Evolutionary conservation across 1,140 invertebrate species (phyloP), one percentile per base, ranked within the genome.

Genomic region (Ceratina australensis): DNA sequence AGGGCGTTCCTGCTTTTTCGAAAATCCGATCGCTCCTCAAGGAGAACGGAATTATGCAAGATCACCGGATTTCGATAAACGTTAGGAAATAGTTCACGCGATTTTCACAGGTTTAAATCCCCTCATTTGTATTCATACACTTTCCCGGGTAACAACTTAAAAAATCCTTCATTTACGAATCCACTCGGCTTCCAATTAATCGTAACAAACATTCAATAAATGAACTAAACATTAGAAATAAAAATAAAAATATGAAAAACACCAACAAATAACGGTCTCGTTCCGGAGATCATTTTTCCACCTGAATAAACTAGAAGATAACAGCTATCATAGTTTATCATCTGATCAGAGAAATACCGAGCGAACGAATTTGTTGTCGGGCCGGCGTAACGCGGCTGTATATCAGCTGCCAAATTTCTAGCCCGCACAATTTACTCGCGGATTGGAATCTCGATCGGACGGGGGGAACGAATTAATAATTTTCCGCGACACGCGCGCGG

Each of bases 401-500:
- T n/a, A 20, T 28, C 60, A 26, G n/a, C n/a, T 7, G 26, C 60
- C 28, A 65, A 65, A 47, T 61, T 61, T 61, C 63, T 49, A 20
- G 13, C 2, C 20, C 20, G 42, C n/a, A 24, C 28, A n/a, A 65
- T 65, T 64, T 64, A 64, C 8, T 10, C 28, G 0, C 7, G 33
- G 22, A 26, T 52, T 20, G 22, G 49, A 28, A 28, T 67, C 24
- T 47, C 63, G 33, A 33, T 49, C 49, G 50, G 71, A 52, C 49
- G 24, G 28, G 33, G 28, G 33, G 50, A 57, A 66, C 42, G 54
- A 74, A 74, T 66, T 42, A 74, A 74, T 66, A 66, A 57, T 74
- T 52, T 50, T 18, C n/a, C 16, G n/a, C 47, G 60, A 52, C 59
- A 33, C 26, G 20, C 49, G 26, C 16, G 16, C 47, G 72, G 16